Percentiles rank a stretch among this genome's conserved stretches.
phyloP scores from a whole-genome alignment of 1,140 invertebrate genomes.

The Panagrolaimus sp. region DNA sequence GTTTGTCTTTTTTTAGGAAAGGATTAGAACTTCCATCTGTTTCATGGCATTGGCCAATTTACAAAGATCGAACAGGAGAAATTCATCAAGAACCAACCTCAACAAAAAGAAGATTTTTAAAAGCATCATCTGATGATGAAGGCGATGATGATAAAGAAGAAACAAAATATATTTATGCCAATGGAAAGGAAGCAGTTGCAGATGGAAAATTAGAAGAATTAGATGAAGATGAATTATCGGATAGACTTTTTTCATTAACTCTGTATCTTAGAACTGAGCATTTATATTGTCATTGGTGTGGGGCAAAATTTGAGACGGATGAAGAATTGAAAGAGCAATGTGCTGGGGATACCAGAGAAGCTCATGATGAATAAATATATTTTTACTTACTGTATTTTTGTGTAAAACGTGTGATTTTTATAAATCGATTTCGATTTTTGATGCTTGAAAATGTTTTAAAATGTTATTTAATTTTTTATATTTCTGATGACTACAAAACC shows the following conservation, averaged over 20 bases:
- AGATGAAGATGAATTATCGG: slow-evolving; percentile 26
- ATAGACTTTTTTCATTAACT: slow-evolving; percentile 17
- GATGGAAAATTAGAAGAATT: slow-evolving; percentile 29
- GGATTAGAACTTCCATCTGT: slow-evolving; percentile 64
- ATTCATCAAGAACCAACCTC: not conserved
- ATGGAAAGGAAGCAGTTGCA: slow-evolving; percentile 31
- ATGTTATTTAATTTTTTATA: not conserved
- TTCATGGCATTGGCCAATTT: slow-evolving; percentile 69
- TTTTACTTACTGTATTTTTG: slow-evolving; percentile 14
- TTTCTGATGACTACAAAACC: slow-evolving; percentile 17
- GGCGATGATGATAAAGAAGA: slow-evolving; percentile 9
- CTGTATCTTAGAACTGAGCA: slow-evolving; percentile 36
- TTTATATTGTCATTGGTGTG: slow-evolving; percentile 49
- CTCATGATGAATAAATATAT: slow-evolving; percentile 37
- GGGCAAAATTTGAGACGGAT: slow-evolving; percentile 27
- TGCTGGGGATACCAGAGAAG: slow-evolving; percentile 36
- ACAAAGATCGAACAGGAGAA: slow-evolving; percentile 42
- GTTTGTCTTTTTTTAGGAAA: slow-evolving; percentile 37
- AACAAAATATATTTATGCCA: slow-evolving; percentile 32
- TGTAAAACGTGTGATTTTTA: not conserved
- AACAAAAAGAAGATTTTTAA: not conserved
- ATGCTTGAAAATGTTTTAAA: slow-evolving; percentile 7
- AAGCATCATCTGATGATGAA: not conserved
- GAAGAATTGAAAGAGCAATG: slow-evolving; percentile 41
- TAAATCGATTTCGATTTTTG: slow-evolving; percentile 10